phyloP scores from a whole-genome alignment of 2,797 vertebrate genomes.

The Myioborus miniatus region DNA sequence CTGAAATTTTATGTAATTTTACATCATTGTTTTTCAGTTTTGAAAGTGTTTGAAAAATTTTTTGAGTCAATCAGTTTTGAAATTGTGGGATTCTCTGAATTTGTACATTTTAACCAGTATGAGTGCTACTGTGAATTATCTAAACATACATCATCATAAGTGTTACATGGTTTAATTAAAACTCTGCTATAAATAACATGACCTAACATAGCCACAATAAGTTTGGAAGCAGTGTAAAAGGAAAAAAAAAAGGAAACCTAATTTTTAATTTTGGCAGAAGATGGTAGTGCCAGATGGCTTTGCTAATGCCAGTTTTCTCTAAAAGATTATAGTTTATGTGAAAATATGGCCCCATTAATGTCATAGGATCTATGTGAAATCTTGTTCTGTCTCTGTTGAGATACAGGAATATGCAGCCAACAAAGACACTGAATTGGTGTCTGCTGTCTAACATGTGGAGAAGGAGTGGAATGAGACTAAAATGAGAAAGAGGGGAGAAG shows the following conservation, averaged over 20 bases:
- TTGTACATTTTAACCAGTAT: not conserved
- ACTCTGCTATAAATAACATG: not conserved
- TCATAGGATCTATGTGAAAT: not conserved
- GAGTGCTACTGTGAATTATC: not conserved
- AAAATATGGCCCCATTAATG: not conserved
- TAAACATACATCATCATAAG: not conserved
- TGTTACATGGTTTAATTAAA: not conserved
- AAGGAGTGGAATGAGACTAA: not conserved
- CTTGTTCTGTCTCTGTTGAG: not conserved
- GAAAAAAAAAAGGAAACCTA: not conserved
- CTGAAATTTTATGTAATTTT: not conserved
- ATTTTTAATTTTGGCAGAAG: not conserved
- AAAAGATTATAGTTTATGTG: not conserved
- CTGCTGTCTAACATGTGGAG: not conserved
- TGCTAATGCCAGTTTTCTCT: not conserved
- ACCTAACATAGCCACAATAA: not conserved
- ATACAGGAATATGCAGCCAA: not conserved
- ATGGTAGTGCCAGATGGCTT: not conserved
- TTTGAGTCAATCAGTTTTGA: not conserved
- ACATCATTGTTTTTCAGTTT: not conserved
- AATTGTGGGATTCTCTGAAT: not conserved
- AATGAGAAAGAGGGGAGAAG: not conserved
- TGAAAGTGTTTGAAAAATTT: not conserved
- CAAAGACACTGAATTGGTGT: not conserved
- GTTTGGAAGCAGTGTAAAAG: not conserved